Conservation (phyloP, 2,888 invertebrate species). For the Helleia helle region DNA sequence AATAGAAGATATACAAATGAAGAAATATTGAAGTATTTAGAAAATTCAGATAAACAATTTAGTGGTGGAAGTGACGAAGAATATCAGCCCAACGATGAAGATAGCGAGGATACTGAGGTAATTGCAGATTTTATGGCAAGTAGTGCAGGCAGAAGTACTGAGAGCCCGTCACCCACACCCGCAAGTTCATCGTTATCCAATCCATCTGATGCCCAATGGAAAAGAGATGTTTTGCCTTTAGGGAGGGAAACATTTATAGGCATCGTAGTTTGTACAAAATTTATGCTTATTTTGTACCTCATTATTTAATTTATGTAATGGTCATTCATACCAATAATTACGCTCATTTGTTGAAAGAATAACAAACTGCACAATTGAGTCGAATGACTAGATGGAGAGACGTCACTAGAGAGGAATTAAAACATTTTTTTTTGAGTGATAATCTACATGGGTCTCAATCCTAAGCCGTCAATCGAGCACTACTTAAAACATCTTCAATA, state of each 20-base stretch:
- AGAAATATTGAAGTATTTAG: conserved; percentile 17
- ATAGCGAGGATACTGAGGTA: conserved; percentile 19
- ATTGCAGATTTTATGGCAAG: conserved; percentile 15
- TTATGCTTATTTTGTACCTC: conserved; percentile 18
- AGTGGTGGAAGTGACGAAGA: conserved; percentile 19
- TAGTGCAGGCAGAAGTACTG: too few relatives aligned
- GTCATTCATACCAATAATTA: conserved; percentile 20
- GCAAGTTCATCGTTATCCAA: conserved; percentile 10
- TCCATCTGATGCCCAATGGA: conserved; percentile 3
- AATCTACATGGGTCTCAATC: conserved; percentile 17
- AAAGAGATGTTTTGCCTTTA: conserved; percentile 16
- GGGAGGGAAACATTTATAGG: conserved; percentile 17
- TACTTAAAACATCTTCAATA: conserved; percentile 18
- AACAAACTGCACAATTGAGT: conserved; percentile 18
- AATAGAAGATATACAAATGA: conserved; percentile 15
- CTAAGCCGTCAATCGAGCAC: conserved; percentile 14
- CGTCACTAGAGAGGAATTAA: conserved; percentile 16
- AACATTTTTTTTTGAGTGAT: conserved; percentile 16
- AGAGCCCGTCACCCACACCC: conserved; percentile 22
- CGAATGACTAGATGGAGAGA: conserved; percentile 21
- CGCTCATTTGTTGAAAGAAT: conserved; percentile 11
- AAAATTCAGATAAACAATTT: conserved; percentile 19
- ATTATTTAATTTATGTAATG: conserved; percentile 20
- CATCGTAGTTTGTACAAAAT: conserved; percentile 17
- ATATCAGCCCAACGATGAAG: conserved; percentile 19